Conservation (phyloP, 2,888 invertebrate species). For the Eumacrocentrus americanus region DNA sequence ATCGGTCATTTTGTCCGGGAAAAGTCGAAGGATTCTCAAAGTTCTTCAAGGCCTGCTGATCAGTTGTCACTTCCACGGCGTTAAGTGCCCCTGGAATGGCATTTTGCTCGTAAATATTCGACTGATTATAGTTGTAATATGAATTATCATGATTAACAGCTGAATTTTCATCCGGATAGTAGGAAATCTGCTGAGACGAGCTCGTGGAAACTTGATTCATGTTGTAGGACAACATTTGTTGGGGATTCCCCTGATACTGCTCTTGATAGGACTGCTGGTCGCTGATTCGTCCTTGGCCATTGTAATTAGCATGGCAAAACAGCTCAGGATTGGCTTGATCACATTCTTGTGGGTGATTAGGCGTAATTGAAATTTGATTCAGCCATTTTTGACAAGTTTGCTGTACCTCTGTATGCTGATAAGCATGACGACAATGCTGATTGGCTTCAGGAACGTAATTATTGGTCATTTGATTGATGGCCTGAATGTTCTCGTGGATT, state of each 20-base stretch:
- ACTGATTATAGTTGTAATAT: not conserved
- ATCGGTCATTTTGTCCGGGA: not conserved
- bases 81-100: not conserved
- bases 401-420: constrained; percentile 39
- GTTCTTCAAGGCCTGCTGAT: no score
- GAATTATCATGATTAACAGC: not conserved
- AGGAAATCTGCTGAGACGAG: not conserved
- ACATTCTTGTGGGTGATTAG: not conserved
- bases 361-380: constrained; percentile 28
- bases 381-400: constrained; percentile 51
- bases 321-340: not conserved
- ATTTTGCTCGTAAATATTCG: not conserved
- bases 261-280: not conserved
- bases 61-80: not conserved
- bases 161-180: not conserved
- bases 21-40: no score
- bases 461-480: no score
- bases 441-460: constrained; percentile 1
- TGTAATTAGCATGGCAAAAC: no score
- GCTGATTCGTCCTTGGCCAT: not conserved
- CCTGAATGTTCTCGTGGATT: no score
- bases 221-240: not conserved
- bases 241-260: not conserved
- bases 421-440: constrained; percentile 38
- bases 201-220: not conserved